Conservation (phyloP, 2,797 vertebrate genomes). For the Tenualosa ilisha region DNA sequence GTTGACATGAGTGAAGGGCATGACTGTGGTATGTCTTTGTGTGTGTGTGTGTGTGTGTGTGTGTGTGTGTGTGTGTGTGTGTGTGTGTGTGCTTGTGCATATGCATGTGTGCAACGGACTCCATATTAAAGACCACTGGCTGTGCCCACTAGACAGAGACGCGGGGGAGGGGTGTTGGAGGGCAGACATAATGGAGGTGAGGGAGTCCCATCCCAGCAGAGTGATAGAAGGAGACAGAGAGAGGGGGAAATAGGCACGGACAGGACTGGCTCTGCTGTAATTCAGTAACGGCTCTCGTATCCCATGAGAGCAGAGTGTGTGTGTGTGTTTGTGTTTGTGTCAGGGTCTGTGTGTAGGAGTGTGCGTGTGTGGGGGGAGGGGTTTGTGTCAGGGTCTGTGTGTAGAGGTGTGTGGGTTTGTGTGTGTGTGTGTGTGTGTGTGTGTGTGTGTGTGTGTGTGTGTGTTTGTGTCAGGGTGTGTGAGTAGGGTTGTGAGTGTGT, state of each 20-base stretch:
- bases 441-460: neutral
- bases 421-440: neutral
- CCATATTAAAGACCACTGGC: neutral
- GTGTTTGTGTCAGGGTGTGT: neutral
- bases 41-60: neutral
- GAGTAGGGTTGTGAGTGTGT: neutral
- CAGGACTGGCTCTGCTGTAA: conserved; percentile 19
- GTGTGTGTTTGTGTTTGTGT: neutral
- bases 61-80: neutral
- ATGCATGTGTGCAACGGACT: neutral
- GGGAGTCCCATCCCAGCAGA: neutral
- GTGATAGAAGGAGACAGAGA: neutral
- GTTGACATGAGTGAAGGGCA: neutral
- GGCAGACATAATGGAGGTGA: neutral
- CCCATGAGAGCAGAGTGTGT: neutral
- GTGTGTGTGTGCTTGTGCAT: neutral
- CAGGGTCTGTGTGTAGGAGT: neutral
- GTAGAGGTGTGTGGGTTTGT: too few relatives aligned
- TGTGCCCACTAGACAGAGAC: conserved; percentile 7
- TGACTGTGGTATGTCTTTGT: neutral
- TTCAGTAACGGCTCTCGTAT: conserved; percentile 11
- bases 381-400: neutral
- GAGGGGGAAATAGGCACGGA: conserved; percentile 21
- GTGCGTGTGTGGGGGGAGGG: neutral
- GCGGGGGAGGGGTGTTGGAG: neutral